Evolutionary conservation across 2,113 vertebrate species (phyloP).

Genomic region (Epinephelus lanceolatus): DNA sequence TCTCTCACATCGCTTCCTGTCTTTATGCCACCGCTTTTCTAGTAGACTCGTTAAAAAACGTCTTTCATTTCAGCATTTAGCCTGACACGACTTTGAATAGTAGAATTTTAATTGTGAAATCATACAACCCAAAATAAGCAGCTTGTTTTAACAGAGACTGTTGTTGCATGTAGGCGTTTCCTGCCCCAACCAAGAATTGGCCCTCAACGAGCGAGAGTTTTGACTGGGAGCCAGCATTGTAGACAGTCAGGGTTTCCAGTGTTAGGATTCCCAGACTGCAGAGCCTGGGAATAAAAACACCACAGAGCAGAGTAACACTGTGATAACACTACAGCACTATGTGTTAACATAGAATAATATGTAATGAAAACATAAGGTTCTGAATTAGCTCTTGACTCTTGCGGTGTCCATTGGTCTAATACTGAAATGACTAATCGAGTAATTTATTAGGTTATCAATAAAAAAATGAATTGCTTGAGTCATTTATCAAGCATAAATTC

Average conservation of each 20-base stretch:
- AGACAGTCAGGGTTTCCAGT: constrained; percentile 34
- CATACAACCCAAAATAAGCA: constrained; percentile 16
- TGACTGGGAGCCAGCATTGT: constrained; percentile 40
- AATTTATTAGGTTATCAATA: neutral
- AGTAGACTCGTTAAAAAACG: neutral
- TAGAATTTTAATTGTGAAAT: constrained; percentile 11
- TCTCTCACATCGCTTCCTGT: neutral
- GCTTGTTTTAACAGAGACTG: constrained; percentile 20
- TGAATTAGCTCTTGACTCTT: neutral
- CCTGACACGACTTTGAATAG: neutral
- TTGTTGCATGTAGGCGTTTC: constrained; percentile 42
- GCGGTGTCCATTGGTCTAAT: neutral
- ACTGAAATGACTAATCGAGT: neutral
- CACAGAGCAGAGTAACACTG: constrained; percentile 8
- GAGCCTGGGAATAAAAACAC: constrained; percentile 18
- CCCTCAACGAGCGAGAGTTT: constrained; percentile 25
- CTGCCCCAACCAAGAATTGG: constrained; percentile 37
- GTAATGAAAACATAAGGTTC: neutral
- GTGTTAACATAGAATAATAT: neutral
- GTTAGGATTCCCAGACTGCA: constrained; percentile 25
- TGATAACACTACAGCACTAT: neutral
- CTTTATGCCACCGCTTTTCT: neutral
- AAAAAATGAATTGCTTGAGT: neutral
- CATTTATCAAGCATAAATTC: neutral
- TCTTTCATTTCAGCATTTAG: neutral